Evolutionary conservation across 2,888 invertebrate genomes (phyloP).

Genomic region (Callyntrura guangdongensis): DNA sequence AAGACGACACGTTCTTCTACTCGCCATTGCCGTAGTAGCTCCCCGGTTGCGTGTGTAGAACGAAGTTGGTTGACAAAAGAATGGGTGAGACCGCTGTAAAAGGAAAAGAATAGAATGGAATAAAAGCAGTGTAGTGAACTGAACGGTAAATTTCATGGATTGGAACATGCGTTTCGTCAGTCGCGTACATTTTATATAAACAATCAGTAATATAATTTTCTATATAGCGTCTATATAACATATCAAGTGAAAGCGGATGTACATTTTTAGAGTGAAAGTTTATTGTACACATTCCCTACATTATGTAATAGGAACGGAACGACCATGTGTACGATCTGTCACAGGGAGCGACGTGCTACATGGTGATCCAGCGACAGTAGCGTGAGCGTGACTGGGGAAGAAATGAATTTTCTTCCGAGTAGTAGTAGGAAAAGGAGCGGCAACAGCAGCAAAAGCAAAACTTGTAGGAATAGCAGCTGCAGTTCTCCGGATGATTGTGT

Average conservation of each 20-base stretch:
- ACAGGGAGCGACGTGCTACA: conserved; percentile 23
- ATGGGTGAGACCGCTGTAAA: conserved; percentile 25
- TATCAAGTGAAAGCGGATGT: background rate
- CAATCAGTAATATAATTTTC: background rate
- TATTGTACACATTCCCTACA: background rate
- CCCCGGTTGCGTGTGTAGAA: conserved; percentile 21
- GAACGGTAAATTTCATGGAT: conserved; percentile 51
- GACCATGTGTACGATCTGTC: conserved; percentile 69
- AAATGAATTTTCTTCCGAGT: background rate
- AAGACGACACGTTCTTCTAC: conserved; percentile 55
- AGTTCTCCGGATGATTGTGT: no score
- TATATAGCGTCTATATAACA: no score
- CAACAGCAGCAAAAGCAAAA: background rate
- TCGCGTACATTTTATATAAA: conserved; percentile 28
- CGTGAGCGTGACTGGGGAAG: conserved; percentile 38
- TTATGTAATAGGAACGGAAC: background rate
- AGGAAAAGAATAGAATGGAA: conserved; percentile 55
- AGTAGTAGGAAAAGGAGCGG: background rate
- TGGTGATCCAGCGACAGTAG: conserved; percentile 6
- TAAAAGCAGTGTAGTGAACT: conserved; percentile 75
- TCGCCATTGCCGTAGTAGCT: no score
- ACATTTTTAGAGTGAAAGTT: conserved; percentile 5
- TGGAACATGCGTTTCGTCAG: conserved; percentile 62
- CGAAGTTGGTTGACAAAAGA: conserved; percentile 52
- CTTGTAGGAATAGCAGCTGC: background rate